Evolutionary conservation across 1,140 invertebrate species (phyloP).

Genomic region (Harpegnathos saltator): DNA sequence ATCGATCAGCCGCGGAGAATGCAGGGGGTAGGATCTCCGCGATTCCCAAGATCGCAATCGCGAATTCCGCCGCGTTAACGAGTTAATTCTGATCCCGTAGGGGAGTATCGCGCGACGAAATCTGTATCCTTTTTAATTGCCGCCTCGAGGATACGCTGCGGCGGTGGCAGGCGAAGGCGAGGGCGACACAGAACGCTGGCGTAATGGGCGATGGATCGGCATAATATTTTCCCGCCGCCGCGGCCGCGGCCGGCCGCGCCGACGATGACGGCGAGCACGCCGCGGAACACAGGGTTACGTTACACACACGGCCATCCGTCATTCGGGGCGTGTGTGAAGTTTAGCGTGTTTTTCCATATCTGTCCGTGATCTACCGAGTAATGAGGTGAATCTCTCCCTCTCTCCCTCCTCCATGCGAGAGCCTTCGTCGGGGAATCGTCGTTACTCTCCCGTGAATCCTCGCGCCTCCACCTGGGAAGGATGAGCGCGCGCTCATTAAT

Average conservation of each 20-base stretch:
- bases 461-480: conserved; percentile 74
- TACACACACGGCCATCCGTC: conserved; percentile 50
- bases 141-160: neutral
- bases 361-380: conserved; percentile 76
- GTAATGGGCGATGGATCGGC: conserved; percentile 36
- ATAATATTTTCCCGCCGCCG: conserved; percentile 60
- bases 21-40: neutral
- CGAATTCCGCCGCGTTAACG: neutral
- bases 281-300: conserved; percentile 60
- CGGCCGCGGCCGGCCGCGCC: too few relatives aligned
- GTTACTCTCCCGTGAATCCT: conserved; percentile 80
- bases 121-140: conserved; percentile 18
- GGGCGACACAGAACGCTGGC: neutral
- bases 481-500: conserved; percentile 79
- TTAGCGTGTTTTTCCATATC: conserved; percentile 72
- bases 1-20: neutral
- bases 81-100: conserved; percentile 21
- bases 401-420: conserved; percentile 71
- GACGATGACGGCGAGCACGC: neutral
- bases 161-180: neutral
- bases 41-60: conserved; percentile 45
- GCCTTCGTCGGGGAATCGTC: conserved; percentile 75
- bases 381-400: conserved; percentile 73
- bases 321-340: conserved; percentile 69
- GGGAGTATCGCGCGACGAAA: conserved; percentile 11